Conservation (phyloP, 2,888 invertebrate genomes). For the Tachina fera region DNA sequence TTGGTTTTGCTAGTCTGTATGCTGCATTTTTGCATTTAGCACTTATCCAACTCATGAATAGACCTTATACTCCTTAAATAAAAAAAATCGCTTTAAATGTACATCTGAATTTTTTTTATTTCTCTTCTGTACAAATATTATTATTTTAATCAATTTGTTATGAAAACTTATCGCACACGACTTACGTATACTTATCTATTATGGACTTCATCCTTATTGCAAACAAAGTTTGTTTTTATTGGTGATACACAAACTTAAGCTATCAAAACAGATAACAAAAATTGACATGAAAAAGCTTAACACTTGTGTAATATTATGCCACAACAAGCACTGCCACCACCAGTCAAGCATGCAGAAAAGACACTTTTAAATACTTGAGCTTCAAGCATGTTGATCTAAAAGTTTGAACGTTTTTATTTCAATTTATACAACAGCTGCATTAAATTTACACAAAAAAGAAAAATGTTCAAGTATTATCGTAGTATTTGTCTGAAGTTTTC, state of each 20-base stretch:
- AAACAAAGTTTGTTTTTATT: constrained; percentile 45
- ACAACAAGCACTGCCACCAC: constrained; percentile 27
- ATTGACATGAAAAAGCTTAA: constrained; percentile 43
- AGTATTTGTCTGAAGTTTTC: constrained; percentile 35
- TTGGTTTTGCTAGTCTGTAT: no score
- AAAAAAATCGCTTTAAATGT: no score
- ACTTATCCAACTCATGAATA: no score
- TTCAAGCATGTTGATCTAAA: constrained; percentile 65
- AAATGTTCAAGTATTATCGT: constrained; percentile 19
- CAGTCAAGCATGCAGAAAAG: constrained; percentile 30
- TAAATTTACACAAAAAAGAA: background rate
- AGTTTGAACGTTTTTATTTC: constrained; percentile 50
- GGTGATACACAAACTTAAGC: constrained; percentile 27
- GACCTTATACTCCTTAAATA: no score
- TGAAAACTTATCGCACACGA: constrained; percentile 1
- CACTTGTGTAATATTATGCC: constrained; percentile 40
- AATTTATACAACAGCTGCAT: constrained; percentile 38
- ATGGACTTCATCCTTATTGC: constrained; percentile 48
- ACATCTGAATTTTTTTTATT: background rate
- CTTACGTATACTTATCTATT: constrained; percentile 42
- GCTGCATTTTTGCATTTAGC: no score
- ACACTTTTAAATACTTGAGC: constrained; percentile 54
- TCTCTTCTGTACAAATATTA: constrained; percentile 27
- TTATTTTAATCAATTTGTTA: constrained; percentile 35
- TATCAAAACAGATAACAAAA: constrained; percentile 35